Evolutionary conservation across 2,113 vertebrate genomes (phyloP), one percentile per base, ranked within the genome.

Genomic region (Dendrocopos noguchii): DNA sequence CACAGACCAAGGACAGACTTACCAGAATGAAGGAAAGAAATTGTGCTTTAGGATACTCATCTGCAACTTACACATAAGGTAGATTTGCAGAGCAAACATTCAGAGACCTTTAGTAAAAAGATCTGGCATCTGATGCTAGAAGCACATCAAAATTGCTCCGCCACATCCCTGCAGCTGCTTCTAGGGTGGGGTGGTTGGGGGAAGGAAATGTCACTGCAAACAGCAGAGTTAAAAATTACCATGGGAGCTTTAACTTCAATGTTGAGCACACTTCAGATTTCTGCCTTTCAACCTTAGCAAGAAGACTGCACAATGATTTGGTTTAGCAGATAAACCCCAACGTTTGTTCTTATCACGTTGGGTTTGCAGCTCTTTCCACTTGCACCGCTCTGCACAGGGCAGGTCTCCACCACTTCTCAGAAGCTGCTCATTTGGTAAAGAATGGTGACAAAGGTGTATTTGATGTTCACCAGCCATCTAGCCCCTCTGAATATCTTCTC

Each of bases 301-400:
- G 63, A 80, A 3, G 39, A 46, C 4, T 25, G 5, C 8, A 4
- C 12, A 11, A 88, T 47, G 63, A 44, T 39, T 57, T 34, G 22
- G 5, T 57, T 83, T 31, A 60, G 16, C 11, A 89, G 28, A 22
- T 22, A 25, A 87, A 84, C 0, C 2, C 20, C 44, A 75, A 5
- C 1, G 3, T 46, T 65, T 73, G 1, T 12, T 71, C 71, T 44
- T 61, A 15, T 39, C 15, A 0, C 34, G 5, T 25, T 28, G n/a
- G 15, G 14, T 27, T 31, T 33, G 25, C 14, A 39, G 34, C 53
- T 74, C 29, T 66, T 53, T 42, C 33, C n/a, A 20, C n/a, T 20
- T 27, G 42, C 21, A 55, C 2, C 1, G 52, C 5, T n/a, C 11
- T 47, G 10, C 8, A 3, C 2, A 8, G 22, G 12, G 18, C 8